Evolutionary conservation across 2,888 invertebrate species (phyloP).

Genomic region (Limulus polyphemus): DNA sequence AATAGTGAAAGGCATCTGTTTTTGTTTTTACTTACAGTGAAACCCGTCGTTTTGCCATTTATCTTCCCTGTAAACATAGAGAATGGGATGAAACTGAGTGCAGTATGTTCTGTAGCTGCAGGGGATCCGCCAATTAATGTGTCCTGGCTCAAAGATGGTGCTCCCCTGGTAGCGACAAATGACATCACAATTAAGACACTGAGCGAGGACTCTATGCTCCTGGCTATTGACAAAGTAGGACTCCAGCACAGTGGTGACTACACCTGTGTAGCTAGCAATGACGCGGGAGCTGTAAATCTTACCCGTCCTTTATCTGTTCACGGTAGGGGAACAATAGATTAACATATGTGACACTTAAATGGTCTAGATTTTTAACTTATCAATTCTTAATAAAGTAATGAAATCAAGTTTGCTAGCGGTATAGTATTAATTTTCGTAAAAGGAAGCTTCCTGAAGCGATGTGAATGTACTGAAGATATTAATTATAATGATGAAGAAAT

Average conservation of each 20-base stretch:
- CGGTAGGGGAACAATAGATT: conserved; percentile 30
- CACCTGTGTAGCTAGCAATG: conserved; percentile 36
- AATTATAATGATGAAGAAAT: too few species aligned
- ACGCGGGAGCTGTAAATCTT: conserved; percentile 25
- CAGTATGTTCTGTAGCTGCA: conserved; percentile 36
- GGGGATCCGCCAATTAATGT: conserved; percentile 39
- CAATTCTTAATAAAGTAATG: too few species aligned
- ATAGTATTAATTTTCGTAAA: too few species aligned
- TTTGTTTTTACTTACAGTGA: conserved; percentile 41
- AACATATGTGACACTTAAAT: too few species aligned
- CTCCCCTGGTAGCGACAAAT: conserved; percentile 32
- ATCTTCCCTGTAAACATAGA: conserved; percentile 36
- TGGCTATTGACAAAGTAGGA: conserved; percentile 23
- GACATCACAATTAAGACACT: conserved; percentile 23
- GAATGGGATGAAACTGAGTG: conserved; percentile 36
- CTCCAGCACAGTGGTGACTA: conserved; percentile 34
- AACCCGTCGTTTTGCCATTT: conserved; percentile 52
- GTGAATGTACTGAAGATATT: too few species aligned
- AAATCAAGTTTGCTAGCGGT: too few species aligned
- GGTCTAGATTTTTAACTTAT: too few species aligned
- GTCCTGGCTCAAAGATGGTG: conserved; percentile 37
- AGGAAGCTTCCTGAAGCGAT: too few species aligned
- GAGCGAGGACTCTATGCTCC: conserved; percentile 17
- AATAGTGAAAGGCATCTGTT: too few species aligned
- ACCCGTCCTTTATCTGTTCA: conserved; percentile 38